Percentiles rank a stretch among this genome's conserved stretches.
Evolutionary conservation across 2,888 invertebrate species (phyloP).

Genomic region (Uropetala carovei): DNA sequence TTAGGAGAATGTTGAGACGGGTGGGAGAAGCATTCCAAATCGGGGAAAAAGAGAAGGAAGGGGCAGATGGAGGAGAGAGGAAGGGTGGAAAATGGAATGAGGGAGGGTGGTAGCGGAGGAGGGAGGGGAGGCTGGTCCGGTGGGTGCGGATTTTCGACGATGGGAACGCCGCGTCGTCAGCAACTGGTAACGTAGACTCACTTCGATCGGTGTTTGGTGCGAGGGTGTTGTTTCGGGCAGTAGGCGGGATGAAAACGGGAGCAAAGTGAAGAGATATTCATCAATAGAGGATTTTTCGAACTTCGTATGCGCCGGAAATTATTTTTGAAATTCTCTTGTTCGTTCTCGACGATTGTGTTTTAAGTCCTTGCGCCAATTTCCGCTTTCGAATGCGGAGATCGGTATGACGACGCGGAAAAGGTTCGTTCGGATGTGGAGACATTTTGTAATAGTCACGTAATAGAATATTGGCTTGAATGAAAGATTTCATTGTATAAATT

Average conservation of each 20-base stretch:
- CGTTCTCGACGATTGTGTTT: neutral
- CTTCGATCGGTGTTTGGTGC: neutral
- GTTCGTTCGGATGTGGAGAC: too few species aligned
- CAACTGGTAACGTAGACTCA: neutral
- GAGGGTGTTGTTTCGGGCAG: neutral
- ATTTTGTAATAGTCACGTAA: too few species aligned
- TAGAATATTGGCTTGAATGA: too few species aligned
- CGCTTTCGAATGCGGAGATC: neutral
- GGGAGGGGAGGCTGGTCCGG: neutral
- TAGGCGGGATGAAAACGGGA: neutral
- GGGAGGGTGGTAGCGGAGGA: neutral
- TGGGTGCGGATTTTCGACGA: neutral
- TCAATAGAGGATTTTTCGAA: neutral
- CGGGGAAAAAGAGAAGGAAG: too few species aligned
- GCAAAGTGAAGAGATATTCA: too few species aligned
- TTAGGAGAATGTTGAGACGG: neutral
- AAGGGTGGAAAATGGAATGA: too few species aligned
- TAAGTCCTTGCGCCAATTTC: neutral
- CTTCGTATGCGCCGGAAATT: neutral
- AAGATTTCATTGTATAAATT: too few species aligned
- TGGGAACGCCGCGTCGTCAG: neutral
- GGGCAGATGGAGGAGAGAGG: too few species aligned
- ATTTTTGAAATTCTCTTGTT: conserved; percentile 1
- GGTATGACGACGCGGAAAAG: too few species aligned
- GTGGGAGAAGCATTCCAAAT: neutral